Percentiles rank a stretch among this genome's conserved stretches.
Evolutionary conservation across 2,113 vertebrate species (phyloP).

Genomic region (rabbit (Oryctolagus cuniculus)): DNA sequence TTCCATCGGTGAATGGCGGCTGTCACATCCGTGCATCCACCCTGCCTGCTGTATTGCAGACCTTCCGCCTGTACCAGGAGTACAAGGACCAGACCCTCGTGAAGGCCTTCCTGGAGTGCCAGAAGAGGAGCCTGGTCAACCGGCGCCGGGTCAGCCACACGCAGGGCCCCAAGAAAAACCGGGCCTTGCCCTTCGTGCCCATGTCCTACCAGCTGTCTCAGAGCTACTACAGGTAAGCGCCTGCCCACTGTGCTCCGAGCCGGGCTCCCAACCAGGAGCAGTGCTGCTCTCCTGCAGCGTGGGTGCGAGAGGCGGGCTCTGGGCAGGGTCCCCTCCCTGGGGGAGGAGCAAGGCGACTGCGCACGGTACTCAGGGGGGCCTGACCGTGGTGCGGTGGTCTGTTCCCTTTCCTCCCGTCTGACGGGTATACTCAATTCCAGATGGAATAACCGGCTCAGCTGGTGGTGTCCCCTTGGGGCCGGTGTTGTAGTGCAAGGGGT

Average conservation of each 20-base stretch:
- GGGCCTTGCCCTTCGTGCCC: slow-evolving; percentile 94
- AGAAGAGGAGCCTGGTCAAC: slow-evolving; percentile 94
- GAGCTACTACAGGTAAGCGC: slow-evolving; percentile 93
- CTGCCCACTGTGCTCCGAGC: too few relatives aligned
- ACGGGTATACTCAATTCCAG: neutral
- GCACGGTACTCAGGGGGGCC: fast-evolving
- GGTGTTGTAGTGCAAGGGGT: too few relatives aligned
- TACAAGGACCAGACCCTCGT: slow-evolving; percentile 93
- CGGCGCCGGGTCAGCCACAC: slow-evolving; percentile 92
- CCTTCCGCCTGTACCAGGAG: slow-evolving; percentile 93
- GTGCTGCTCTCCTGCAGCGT: neutral
- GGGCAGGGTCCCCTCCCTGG: fast-evolving
- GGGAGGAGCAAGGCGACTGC: fast-evolving
- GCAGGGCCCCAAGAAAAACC: slow-evolving; percentile 93
- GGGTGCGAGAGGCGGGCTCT: fast-evolving
- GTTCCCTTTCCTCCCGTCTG: neutral
- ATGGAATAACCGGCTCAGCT: too few relatives aligned
- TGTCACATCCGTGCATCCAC: neutral
- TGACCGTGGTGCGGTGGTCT: neutral
- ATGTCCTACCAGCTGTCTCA: slow-evolving; percentile 99
- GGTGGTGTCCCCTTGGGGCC: neutral
- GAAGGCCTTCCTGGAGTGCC: slow-evolving; percentile 92
- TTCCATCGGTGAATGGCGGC: fast-evolving
- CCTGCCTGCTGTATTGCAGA: slow-evolving; percentile 84
- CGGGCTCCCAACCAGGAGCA: neutral